These are phyloP conservation scores for Taeniopygia guttata DNA, from an alignment of 2,797 vertebrate genomes.

Conservation along the genomic window DNA sequence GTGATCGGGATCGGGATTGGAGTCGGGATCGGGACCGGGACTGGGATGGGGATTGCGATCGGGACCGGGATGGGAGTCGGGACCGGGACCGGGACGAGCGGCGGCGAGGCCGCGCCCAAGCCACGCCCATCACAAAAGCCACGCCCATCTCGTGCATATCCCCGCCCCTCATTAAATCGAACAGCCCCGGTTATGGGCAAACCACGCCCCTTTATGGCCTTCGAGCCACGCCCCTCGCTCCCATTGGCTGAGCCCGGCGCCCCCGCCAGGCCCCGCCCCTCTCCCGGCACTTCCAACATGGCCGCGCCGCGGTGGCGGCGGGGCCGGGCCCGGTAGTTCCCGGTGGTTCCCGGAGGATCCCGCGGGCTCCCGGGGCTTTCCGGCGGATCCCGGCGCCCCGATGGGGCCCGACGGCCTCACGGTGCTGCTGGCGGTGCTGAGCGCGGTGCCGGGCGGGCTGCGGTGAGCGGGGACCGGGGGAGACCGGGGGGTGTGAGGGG, in stretches of 20 bases:
- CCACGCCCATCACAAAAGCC: no score
- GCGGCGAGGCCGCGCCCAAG: neutral
- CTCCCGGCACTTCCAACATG: neutral
- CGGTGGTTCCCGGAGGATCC: neutral
- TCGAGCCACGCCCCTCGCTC: accelerated
- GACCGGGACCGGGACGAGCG: no score
- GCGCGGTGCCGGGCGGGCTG: neutral
- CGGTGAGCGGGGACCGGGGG: neutral
- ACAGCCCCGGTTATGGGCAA: accelerated
- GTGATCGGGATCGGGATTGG: accelerated
- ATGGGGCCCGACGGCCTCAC: neutral
- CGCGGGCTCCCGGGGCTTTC: accelerated
- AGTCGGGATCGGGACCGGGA: accelerated
- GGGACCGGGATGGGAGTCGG: no score
- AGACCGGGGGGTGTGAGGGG: accelerated
- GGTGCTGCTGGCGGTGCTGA: neutral
- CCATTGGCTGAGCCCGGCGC: neutral
- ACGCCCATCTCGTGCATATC: no score
- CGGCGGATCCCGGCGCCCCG: neutral
- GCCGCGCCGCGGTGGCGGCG: neutral
- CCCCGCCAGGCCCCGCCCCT: neutral
- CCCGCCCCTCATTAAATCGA: accelerated
- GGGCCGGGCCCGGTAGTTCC: neutral
- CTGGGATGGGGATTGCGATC: no score
- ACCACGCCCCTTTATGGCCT: accelerated